Conservation (phyloP, 2,113 vertebrate species). For the Urocitellus parryii region DNA sequence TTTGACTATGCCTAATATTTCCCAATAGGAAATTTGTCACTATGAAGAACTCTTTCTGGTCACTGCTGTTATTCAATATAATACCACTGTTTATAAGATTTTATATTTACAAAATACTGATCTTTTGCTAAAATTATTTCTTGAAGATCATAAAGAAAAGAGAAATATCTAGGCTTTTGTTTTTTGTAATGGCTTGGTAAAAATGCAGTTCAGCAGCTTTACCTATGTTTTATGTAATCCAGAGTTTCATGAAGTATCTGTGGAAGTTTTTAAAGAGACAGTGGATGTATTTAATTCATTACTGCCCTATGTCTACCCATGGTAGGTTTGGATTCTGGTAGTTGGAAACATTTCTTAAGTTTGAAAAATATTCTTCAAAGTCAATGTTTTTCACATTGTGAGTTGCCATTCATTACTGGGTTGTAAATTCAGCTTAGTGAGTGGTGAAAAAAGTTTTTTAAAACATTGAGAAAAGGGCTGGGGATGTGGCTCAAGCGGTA, state of each 20-base stretch:
- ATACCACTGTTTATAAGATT: slow-evolving; percentile 7
- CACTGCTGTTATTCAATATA: slow-evolving; percentile 30
- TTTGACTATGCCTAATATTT: slow-evolving; percentile 53
- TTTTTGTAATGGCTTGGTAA: slow-evolving; percentile 20
- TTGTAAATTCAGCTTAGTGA: slow-evolving; percentile 50
- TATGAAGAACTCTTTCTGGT: slow-evolving; percentile 25
- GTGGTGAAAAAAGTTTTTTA: background rate
- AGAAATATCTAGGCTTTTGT: slow-evolving; percentile 4
- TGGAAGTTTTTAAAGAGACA: slow-evolving; percentile 32
- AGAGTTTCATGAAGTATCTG: slow-evolving; percentile 25
- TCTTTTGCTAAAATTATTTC: slow-evolving; percentile 59
- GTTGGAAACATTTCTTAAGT: background rate
- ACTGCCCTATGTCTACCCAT: background rate
- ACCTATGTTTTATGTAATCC: slow-evolving; percentile 7
- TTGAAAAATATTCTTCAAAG: slow-evolving; percentile 45
- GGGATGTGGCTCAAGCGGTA: too few relatives aligned
- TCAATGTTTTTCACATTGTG: slow-evolving; percentile 27
- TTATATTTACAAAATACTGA: slow-evolving; percentile 51
- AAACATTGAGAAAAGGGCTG: background rate
- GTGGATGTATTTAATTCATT: background rate
- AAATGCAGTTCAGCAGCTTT: slow-evolving; percentile 31
- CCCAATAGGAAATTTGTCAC: slow-evolving; percentile 33
- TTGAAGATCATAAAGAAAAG: slow-evolving; percentile 36
- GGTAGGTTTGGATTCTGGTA: slow-evolving; percentile 17
- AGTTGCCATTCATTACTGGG: background rate